Evolutionary conservation across 2,797 vertebrate genomes (phyloP), one percentile per base, ranked within the genome.

Genomic region (Myotis vivesi): DNA sequence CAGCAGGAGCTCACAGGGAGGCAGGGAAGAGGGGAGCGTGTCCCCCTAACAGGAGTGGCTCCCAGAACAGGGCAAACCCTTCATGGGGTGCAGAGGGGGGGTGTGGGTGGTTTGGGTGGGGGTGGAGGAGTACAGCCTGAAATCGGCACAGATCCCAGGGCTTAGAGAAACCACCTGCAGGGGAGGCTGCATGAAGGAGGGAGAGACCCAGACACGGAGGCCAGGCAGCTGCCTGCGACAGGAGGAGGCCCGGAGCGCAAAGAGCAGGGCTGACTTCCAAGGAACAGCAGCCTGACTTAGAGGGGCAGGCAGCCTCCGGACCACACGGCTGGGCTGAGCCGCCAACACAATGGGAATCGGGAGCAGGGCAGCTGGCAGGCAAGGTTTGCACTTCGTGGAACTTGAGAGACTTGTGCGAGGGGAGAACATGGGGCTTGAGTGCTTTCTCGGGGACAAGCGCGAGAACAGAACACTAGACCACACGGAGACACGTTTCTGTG

Each of bases 381-480:
- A 4, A 10, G 3, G 57, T 8, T 11, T 7, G 28, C 17, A 25
- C 5, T 23, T 73, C 6, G 1, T 4, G 0, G 19, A 73, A 33
- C 13, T n/a, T n/a, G 19, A 44, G 23, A 16, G 53, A 53, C 36
- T 33, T 44, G 33, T 17, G 13, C n/a, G n/a, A 87, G 33, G 46
- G 7, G 23, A 28, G 8, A 22, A 6, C 5, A 59, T 20, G 22
- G 15, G 8, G n/a, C 7, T 23, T 64, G 36, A 10, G 9, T 19
- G 41, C 22, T 20, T 49, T 55, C 80, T 92, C 22, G 17, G 22
- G 28, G 6, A 57, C 51, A 49, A 33, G 80, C 25, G 36, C 19
- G 28, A 44, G 8, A 4, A 36, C 0, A 33, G 20, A 38, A 66
- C 20, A 6, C 33, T 44, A 51, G 66, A 41, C 17, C 23, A 49